Evolutionary conservation across 2,113 vertebrate genomes (phyloP).

Genomic region (Cyprichromis sp.): DNA sequence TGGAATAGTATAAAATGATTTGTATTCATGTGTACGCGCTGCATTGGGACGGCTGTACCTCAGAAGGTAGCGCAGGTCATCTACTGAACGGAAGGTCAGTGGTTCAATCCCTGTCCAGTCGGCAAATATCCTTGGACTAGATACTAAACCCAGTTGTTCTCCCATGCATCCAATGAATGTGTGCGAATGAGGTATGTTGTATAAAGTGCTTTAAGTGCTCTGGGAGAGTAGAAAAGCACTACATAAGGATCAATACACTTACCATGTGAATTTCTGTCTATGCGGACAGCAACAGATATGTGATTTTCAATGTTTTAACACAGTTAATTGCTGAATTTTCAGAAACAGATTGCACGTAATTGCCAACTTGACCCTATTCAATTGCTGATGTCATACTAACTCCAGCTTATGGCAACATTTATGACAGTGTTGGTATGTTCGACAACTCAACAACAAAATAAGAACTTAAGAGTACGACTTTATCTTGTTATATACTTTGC

Average conservation of each 20-base stretch:
- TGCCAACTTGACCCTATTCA: neutral
- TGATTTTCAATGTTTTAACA: neutral
- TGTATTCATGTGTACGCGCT: neutral
- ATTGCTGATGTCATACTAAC: neutral
- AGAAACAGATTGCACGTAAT: neutral
- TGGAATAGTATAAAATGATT: neutral
- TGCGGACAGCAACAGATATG: neutral
- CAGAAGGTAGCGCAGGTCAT: neutral
- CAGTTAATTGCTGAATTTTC: neutral
- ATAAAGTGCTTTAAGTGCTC: neutral
- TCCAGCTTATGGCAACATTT: neutral
- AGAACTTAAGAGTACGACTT: neutral
- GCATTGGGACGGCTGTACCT: accelerated
- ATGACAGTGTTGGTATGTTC: neutral
- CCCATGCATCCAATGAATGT: neutral
- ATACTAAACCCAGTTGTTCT: neutral
- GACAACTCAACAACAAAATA: neutral
- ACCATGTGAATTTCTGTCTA: neutral
- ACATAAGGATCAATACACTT: neutral
- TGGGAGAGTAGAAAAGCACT: neutral
- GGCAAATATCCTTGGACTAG: neutral
- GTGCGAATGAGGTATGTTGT: neutral
- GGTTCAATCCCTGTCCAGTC: neutral
- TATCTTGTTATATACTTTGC: neutral
- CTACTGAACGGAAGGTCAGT: neutral